Evolutionary conservation across 1,140 invertebrate species (phyloP), one percentile per base, ranked within the genome.

Genomic region (Belonocnema kinseyi): DNA sequence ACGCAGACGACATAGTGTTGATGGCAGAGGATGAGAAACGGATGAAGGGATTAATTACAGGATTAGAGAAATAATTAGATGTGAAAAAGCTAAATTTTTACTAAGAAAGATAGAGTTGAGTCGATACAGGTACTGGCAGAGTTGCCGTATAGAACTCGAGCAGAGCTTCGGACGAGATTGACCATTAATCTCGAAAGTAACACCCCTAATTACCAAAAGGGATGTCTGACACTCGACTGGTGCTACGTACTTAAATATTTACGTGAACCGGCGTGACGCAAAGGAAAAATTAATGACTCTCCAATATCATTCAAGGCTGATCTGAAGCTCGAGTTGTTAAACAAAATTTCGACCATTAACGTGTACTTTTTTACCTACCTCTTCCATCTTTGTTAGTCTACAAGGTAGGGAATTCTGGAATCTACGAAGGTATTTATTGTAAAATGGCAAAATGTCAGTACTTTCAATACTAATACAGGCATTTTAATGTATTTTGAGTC

Each of bases 191-290:
- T 66, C 58, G 21, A 66, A 26, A 66, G 58, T 66, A 66, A 66
- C 58, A 66, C 58, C 58, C 58, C 58, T 66, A 66, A 66, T 66
- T 66, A 66, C 58, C 58, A 66, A 66, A 26, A 66, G 58, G 58
- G 26, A 66, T 66, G 58, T 26, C 58, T 66, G 58, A 66, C 58
- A 66, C 58, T 66, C 58, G 58, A 66, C 58, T 26, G 21, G 58
- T 66, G 58, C 58, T 66, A 66, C 21, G 58, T 66, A 40, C 58
- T 66, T 26, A 26, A 66, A 66, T 26, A 12, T 26, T 66, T 66
- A 66, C 58, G 12, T 26, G 58, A 66, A 21, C 58, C 58, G 58
- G 40, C 58, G 58, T 26, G 58, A 26, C 26, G 26, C 26, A 2
- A 33, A 33, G 26, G 58, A 7, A 33, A 66, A 66, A 66, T 66